Evolutionary conservation across 2,797 vertebrate genomes (phyloP), one percentile per base, ranked within the genome.

Genomic region (Enteromius treurensis): DNA sequence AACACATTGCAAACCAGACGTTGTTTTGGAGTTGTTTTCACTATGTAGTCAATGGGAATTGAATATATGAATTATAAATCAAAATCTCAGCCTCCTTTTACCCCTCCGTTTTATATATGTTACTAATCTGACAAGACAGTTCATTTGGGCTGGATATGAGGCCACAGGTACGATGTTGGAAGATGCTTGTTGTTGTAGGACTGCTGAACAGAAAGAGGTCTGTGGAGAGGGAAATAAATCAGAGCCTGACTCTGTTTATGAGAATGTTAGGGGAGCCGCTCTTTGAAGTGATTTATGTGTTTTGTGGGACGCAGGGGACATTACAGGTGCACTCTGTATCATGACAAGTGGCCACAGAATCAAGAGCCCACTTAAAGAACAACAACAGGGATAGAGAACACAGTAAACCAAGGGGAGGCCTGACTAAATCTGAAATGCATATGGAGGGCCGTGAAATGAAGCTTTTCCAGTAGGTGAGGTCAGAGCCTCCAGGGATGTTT

Each of bases 311-410:
- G 47, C 81, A 47, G 75, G 86, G 82, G 84, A 88, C 87, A 87
- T 90, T 90, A 92, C 92, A 94, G 93, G 92, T 94, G 92, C 87
- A 84, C 87, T 78, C 86, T 88, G 83, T 91, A 83, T 90, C 92
- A 91, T 88, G 80, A 91, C 90, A 84, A 76, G 84, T 91, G 88
- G 87, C 80, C 86, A 84, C 81, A 79, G 84, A 73, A 80, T 85
- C 85, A 88, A 80, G 79, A 86, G 85, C 69, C 79, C 75, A 85
- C 83, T 84, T 90, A 88, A 93, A 91, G 90, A 91, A 88, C 85
- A 88, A 88, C 81, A 88, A 86, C 80, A 81, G 55, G 81, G 89
- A 92, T 89, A 89, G 88, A 88, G 88, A 90, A 88, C 47, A 11
- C 76, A 74, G 86, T 92, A 93, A 92, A 93, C 92, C 93, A 91